Base-by-base conservation (phyloP, 2,888 invertebrate genomes). In the Nematopogon swammerdamellus region DNA sequence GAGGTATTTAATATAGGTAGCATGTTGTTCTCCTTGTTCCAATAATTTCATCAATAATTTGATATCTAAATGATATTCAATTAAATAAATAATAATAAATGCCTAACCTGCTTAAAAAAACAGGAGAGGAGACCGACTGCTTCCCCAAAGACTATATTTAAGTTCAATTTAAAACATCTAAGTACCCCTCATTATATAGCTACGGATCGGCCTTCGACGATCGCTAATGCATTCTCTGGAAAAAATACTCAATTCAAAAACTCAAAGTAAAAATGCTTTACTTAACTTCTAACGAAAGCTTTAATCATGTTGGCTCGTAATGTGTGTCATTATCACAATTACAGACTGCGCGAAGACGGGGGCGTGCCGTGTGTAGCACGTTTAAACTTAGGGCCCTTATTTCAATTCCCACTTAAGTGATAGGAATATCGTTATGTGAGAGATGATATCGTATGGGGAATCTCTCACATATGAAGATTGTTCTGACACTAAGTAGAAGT, bases 221-320 rank as follows among this genome's bases (percentile, higher is more conserved):
- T 36, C 36, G 36, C 36, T 36, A 36, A 36, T 36, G 36, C 36
- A 14, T 36, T 36, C 36, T 36, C n/a, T 14, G 36, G 36, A 36
- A 36, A 36, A 36, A 36, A 36, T 36, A 36, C 36, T 14, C 36
- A 36, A 36, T 36, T 36, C 36, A 14, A 36, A 36, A 36, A 25
- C 25, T 25, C 10, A 10, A 65, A 67, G 66, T 67, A 66, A 69
- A 68, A 73, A 71, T 67, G 65, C 61, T 64, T 62, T 57, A 59
- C 58, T 57, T 58, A 57, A 57, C 63, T 58, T 56, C 59, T 52
- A 55, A 53, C 59, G 55, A 59, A 36, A 54, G 52, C 58, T 61
- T 63, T 70, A 68, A 72, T 68, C 63, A 67, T 59, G 63, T 72
- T 36, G 36, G 36, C 4, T 3, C 6, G 36, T 36, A 36, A 36